These are phyloP conservation scores for Pseudoips prasinana DNA, from an alignment of 2,888 invertebrate species.

Conservation along the genomic window DNA sequence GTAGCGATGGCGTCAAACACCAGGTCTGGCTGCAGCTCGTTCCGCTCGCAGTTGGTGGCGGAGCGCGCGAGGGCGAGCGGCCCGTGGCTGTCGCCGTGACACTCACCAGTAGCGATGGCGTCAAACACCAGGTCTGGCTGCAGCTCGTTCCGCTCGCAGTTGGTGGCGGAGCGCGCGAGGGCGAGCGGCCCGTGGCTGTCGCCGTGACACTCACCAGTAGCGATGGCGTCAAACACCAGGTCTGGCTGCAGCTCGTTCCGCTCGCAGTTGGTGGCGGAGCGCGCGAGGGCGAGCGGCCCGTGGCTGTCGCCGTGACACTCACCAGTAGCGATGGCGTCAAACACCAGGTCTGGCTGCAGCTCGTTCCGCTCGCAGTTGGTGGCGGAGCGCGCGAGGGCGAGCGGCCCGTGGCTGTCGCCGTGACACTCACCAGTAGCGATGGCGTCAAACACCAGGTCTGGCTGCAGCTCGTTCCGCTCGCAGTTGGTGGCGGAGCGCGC, in stretches of 20 bases:
- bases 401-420: no score
- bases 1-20: no score
- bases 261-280: conserved; percentile 85
- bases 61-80: no score
- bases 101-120: conserved; percentile 85
- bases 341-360: no score
- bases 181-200: conserved; percentile 78
- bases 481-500: conserved; percentile 85
- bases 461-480: conserved; percentile 77
- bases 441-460: conserved; percentile 84
- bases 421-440: conserved; percentile 84
- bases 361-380: no score
- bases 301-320: conserved; percentile 87
- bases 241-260: conserved; percentile 69
- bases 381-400: neutral
- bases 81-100: no score
- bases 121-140: conserved; percentile 84
- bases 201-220: conserved; percentile 86
- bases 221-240: conserved; percentile 86
- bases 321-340: conserved; percentile 82
- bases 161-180: conserved; percentile 84
- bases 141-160: conserved; percentile 81
- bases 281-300: conserved; percentile 77
- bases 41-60: no score
- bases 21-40: no score